These are phyloP conservation scores for Phalacrocorax brasilianus DNA, from an alignment of 2,113 vertebrate genomes.

Conservation along the genomic window DNA sequence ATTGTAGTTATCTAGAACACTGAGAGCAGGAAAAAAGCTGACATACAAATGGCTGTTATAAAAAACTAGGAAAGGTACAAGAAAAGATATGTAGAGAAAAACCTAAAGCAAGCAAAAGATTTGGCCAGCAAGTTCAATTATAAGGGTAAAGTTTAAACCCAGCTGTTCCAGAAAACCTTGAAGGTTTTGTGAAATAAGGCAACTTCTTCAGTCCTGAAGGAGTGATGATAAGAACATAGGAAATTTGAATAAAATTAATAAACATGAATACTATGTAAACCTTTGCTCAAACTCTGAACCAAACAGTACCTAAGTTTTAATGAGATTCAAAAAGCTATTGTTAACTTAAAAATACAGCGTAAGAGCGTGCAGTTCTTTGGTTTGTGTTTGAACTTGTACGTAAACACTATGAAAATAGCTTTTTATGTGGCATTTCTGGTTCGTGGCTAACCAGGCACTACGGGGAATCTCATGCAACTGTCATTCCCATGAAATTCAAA, in stretches of 20 bases:
- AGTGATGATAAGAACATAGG: neutral
- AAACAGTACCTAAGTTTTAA: neutral
- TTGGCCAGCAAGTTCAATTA: neutral
- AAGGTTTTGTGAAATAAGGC: neutral
- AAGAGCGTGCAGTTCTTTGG: neutral
- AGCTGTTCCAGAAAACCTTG: neutral
- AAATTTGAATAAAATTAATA: neutral
- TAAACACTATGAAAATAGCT: neutral
- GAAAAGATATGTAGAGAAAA: neutral
- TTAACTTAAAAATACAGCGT: neutral
- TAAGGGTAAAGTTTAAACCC: neutral
- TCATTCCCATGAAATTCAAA: neutral
- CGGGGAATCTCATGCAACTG: neutral
- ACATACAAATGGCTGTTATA: neutral
- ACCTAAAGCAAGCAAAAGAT: neutral
- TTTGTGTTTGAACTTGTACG: neutral
- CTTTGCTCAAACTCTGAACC: neutral
- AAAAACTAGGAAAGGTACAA: neutral
- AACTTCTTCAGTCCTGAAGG: neutral
- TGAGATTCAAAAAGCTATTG: neutral
- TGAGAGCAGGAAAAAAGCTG: neutral
- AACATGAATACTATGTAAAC: neutral
- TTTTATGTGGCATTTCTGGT: constrained; percentile 1
- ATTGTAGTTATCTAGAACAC: neutral
- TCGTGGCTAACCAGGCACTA: neutral